A percentile compares a stretch with the other conserved stretches of the same genome.
These are phyloP conservation scores for Gasteruption jaculator DNA, from an alignment of 2,888 invertebrate genomes.

Conservation along the genomic window DNA sequence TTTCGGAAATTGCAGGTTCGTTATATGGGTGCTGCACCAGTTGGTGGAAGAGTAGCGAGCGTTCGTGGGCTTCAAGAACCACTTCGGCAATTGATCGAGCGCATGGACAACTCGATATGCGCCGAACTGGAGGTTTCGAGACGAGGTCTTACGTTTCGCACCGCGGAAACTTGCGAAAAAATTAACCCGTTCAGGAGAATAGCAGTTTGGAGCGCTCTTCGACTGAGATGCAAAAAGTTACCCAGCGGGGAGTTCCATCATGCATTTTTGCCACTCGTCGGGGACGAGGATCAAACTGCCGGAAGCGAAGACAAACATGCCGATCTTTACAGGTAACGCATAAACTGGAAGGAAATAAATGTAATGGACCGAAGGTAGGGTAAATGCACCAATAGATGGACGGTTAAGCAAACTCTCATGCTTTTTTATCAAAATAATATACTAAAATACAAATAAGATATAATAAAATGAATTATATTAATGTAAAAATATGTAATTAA, in stretches of 20 bases:
- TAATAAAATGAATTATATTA: too few species aligned
- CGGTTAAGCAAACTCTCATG: too few species aligned
- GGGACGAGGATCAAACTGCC: conserved; percentile 46
- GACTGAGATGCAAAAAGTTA: conserved; percentile 55
- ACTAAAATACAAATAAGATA: too few species aligned
- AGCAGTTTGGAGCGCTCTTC: conserved; percentile 90
- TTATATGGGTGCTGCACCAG: conserved; percentile 76
- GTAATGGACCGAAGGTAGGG: too few species aligned
- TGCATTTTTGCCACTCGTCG: conserved; percentile 74
- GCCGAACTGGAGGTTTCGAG: conserved; percentile 47
- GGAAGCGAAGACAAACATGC: conserved; percentile 58
- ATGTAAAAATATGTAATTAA: too few species aligned
- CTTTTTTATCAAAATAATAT: too few species aligned
- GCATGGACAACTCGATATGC: conserved; percentile 32
- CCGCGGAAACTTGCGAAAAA: conserved; percentile 41
- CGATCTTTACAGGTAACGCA: conserved; percentile 45
- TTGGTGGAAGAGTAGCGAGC: conserved; percentile 77
- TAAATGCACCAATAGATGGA: too few species aligned
- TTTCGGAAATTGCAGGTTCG: too few species aligned
- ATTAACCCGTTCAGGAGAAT: conserved; percentile 85
- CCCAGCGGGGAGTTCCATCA: conserved; percentile 54
- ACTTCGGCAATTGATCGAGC: conserved; percentile 52
- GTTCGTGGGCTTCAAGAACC: conserved; percentile 79
- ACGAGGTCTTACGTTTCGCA: conserved; percentile 45
- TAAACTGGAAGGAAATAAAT: background rate